phyloP scores from a whole-genome alignment of 2,797 vertebrate genomes.

The Enteromius afrohamiltoni region DNA sequence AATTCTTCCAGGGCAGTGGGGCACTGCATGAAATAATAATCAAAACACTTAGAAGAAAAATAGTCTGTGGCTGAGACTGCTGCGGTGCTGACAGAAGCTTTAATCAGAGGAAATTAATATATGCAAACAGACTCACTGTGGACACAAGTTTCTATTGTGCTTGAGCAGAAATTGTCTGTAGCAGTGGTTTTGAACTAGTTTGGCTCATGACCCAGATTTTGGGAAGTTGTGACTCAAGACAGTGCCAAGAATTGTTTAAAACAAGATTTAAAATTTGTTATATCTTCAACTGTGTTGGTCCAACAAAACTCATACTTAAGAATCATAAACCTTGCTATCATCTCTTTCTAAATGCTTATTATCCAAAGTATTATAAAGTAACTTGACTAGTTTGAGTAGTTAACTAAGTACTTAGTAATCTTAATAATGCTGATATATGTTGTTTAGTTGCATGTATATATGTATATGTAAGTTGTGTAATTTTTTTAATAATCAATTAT shows the following conservation, averaged over 20 bases:
- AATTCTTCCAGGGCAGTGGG: slow-evolving; percentile 25
- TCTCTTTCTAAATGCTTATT: neutral
- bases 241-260: neutral
- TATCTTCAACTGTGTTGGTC: neutral
- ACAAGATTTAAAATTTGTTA: neutral
- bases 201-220: slow-evolving; percentile 6
- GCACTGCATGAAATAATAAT: slow-evolving; percentile 47
- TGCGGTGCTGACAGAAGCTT: slow-evolving; percentile 27
- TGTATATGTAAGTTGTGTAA: neutral
- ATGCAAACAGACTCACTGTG: neutral
- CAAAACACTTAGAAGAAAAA: slow-evolving; percentile 36
- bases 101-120: slow-evolving; percentile 15
- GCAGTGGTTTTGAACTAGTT: neutral
- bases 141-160: neutral
- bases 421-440: neutral
- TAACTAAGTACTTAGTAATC: neutral
- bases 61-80: slow-evolving; percentile 29
- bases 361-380: neutral
- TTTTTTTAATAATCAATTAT: neutral
- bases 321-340: neutral
- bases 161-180: neutral
- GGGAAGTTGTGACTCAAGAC: neutral
- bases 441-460: neutral
- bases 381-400: neutral
- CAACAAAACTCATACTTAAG: neutral